Evolutionary conservation across 2,113 vertebrate species (phyloP).

Genomic region (Onychostoma macrolepis): DNA sequence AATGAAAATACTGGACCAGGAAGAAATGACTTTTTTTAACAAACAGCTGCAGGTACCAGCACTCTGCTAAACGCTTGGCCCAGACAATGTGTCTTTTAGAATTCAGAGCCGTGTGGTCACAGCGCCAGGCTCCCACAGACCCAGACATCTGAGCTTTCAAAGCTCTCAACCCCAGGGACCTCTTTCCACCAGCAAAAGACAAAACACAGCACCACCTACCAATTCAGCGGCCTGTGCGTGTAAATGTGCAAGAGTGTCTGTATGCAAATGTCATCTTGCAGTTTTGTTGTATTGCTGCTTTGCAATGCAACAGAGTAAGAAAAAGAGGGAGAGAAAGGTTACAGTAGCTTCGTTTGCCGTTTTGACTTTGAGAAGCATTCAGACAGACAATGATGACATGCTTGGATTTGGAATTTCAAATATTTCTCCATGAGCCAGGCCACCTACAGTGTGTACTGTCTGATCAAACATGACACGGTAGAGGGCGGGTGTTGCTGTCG

Average conservation of each 20-base stretch:
- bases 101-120: conserved; percentile 4
- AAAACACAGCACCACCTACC: conserved; percentile 25
- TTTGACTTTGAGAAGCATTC: conserved; percentile 19
- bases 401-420: background rate
- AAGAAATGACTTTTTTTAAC: conserved; percentile 37
- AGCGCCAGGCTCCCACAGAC: conserved; percentile 25
- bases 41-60: conserved; percentile 46
- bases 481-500: conserved; percentile 55
- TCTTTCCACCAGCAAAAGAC: conserved; percentile 9
- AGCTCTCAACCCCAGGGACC: conserved; percentile 12
- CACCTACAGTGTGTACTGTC: background rate
- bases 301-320: background rate
- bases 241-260: conserved; percentile 6
- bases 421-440: background rate
- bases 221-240: background rate
- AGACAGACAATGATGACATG: conserved; percentile 19
- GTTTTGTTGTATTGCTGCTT: background rate
- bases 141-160: conserved; percentile 39
- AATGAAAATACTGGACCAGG: conserved; percentile 39
- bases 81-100: conserved; percentile 50
- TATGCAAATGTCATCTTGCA: conserved; percentile 5
- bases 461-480: conserved; percentile 34
- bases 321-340: background rate
- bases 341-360: background rate
- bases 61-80: background rate